phyloP scores from a whole-genome alignment of 1,140 invertebrate genomes.

The Harpegnathos saltator region DNA sequence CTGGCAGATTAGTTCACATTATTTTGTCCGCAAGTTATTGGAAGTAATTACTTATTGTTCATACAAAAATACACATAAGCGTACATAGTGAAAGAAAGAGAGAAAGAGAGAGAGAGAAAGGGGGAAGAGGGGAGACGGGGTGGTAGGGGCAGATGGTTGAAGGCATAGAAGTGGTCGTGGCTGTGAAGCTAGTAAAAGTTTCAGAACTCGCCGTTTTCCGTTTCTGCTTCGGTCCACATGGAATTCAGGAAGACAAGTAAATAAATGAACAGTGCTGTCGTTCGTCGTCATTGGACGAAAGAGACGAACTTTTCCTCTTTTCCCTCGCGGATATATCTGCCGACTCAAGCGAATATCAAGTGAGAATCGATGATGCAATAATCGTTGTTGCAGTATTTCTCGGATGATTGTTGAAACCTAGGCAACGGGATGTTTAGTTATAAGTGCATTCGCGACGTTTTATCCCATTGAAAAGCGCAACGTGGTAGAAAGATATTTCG shows the following conservation, averaged over 20 bases:
- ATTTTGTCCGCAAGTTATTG: conserved; percentile 55
- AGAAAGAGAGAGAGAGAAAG: too few species aligned
- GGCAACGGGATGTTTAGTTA: too few species aligned
- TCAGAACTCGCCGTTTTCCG: conserved; percentile 29
- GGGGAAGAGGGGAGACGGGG: too few species aligned
- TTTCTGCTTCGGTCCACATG: conserved; percentile 40
- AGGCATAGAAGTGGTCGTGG: conserved; percentile 15
- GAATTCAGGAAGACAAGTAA: conserved; percentile 47
- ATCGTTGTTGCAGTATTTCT: too few species aligned
- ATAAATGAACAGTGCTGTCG: conserved; percentile 56
- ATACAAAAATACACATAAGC: neutral
- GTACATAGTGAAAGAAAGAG: too few species aligned
- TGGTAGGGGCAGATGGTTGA: too few species aligned
- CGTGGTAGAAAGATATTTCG: neutral
- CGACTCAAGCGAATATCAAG: too few species aligned
- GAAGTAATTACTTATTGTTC: conserved; percentile 40
- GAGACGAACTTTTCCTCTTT: conserved; percentile 27
- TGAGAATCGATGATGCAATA: too few species aligned
- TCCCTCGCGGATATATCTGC: neutral
- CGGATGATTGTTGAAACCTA: too few species aligned
- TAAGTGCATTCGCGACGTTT: too few species aligned
- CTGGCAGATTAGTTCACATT: conserved; percentile 19
- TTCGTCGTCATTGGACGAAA: conserved; percentile 35
- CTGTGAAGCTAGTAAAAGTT: conserved; percentile 45
- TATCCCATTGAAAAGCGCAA: too few species aligned